Evolutionary conservation across 2,113 vertebrate genomes (phyloP).

Genomic region (Panthera uncia): DNA sequence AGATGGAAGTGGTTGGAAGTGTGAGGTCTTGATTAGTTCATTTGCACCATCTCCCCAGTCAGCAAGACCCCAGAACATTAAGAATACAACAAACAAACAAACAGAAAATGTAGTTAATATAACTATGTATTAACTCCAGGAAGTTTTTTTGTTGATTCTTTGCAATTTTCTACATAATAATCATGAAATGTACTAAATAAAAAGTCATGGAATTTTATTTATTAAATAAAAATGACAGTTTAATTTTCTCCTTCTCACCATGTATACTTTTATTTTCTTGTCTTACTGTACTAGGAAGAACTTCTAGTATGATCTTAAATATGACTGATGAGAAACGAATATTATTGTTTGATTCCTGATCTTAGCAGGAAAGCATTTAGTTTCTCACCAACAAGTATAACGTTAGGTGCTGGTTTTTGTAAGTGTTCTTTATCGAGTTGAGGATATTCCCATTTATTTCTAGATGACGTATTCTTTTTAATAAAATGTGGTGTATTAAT

Average conservation of each 20-base stretch:
- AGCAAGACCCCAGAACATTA: background rate
- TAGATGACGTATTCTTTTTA: background rate
- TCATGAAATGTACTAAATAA: background rate
- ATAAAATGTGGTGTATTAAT: background rate
- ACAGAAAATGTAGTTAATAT: background rate
- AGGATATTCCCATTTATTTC: background rate
- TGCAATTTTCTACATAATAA: background rate
- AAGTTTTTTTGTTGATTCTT: background rate
- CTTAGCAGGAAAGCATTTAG: background rate
- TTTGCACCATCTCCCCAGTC: background rate
- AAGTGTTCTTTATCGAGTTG: background rate
- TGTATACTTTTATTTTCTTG: background rate
- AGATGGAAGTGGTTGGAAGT: background rate
- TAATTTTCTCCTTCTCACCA: background rate
- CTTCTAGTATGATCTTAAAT: background rate
- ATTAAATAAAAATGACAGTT: background rate
- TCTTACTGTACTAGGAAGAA: background rate
- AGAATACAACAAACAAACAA: background rate
- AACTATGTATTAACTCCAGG: background rate
- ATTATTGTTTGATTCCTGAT: background rate
- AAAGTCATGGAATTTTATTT: background rate
- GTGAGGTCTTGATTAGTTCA: background rate
- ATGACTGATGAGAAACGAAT: background rate
- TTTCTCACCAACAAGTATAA: background rate
- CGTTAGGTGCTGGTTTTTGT: background rate